Percentiles rank a stretch among this genome's conserved stretches.
Conservation (phyloP, 64 coral and sea anemone genomes). For the Pocillopora damicornis region DNA sequence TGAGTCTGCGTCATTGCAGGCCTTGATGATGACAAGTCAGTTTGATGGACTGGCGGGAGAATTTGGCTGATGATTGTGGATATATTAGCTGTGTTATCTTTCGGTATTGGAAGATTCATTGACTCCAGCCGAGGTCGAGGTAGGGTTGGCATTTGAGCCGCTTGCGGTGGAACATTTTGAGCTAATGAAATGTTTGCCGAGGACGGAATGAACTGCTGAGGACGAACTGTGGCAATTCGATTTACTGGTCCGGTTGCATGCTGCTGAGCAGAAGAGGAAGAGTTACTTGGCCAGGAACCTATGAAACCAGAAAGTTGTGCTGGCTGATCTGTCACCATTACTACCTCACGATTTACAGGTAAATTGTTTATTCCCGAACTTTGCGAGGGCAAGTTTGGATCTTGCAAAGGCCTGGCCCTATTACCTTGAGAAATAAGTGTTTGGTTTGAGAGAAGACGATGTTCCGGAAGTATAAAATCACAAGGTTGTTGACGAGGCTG, state of each 20-base stretch:
- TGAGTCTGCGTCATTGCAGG: neutral
- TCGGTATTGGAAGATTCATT: neutral
- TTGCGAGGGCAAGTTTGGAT: neutral
- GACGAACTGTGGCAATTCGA: slow-evolving; percentile 15
- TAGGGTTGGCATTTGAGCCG: neutral
- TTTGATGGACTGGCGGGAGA: neutral
- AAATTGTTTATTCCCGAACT: neutral
- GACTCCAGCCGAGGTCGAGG: neutral
- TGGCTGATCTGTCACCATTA: neutral
- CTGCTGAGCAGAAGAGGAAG: neutral
- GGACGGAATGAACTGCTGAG: slow-evolving; percentile 1
- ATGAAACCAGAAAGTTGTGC: neutral
- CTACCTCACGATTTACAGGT: neutral
- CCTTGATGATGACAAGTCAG: neutral
- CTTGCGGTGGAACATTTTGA: neutral
- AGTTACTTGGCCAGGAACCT: neutral
- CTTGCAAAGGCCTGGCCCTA: neutral
- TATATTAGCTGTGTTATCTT: neutral
- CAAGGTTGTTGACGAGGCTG: neutral
- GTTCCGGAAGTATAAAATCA: slow-evolving; percentile 5
- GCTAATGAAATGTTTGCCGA: neutral
- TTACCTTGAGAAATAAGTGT: neutral
- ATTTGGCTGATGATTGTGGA: neutral
- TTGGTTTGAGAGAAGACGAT: neutral
- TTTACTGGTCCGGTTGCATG: neutral